Conservation (phyloP, 2,797 vertebrate species). For the Anguilla marmorata region DNA sequence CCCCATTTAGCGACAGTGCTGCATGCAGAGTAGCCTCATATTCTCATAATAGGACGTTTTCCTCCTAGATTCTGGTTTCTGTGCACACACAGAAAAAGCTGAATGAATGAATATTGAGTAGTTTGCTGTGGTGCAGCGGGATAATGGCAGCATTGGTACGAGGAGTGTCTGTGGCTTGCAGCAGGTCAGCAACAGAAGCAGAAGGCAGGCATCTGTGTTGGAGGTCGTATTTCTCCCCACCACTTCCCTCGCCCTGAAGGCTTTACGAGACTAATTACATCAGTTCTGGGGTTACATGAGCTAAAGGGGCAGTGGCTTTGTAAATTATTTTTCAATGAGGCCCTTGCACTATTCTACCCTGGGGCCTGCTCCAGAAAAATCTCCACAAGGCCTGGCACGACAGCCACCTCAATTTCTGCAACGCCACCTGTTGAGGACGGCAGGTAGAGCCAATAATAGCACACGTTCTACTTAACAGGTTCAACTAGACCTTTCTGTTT, state of each 20-base stretch:
- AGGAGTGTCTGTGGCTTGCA: conserved; percentile 10
- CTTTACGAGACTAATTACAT: conserved; percentile 51
- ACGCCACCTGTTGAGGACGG: conserved; percentile 42
- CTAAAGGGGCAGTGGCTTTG: conserved; percentile 41
- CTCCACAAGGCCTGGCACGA: conserved; percentile 17
- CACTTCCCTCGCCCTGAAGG: conserved; percentile 40
- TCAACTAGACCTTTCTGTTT: neutral
- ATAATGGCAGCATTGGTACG: conserved; percentile 37
- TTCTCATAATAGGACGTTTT: neutral
- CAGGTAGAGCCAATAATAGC: conserved; percentile 6
- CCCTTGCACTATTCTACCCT: conserved; percentile 23
- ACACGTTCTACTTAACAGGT: neutral
- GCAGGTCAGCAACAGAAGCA: conserved; percentile 28
- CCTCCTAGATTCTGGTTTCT: neutral
- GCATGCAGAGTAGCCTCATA: neutral
- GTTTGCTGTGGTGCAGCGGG: conserved; percentile 10
- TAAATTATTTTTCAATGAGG: conserved; percentile 43
- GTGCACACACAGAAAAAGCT: conserved; percentile 39
- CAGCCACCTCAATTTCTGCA: conserved; percentile 36
- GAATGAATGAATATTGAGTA: conserved; percentile 22
- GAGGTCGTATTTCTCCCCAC: conserved; percentile 49
- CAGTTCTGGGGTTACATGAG: conserved; percentile 49
- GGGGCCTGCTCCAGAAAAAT: conserved; percentile 29
- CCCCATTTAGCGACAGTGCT: neutral
- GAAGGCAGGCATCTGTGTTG: conserved; percentile 46